Evolutionary conservation across 2,888 invertebrate genomes (phyloP), one percentile per base, ranked within the genome.

Genomic region (Melipona beecheii): DNA sequence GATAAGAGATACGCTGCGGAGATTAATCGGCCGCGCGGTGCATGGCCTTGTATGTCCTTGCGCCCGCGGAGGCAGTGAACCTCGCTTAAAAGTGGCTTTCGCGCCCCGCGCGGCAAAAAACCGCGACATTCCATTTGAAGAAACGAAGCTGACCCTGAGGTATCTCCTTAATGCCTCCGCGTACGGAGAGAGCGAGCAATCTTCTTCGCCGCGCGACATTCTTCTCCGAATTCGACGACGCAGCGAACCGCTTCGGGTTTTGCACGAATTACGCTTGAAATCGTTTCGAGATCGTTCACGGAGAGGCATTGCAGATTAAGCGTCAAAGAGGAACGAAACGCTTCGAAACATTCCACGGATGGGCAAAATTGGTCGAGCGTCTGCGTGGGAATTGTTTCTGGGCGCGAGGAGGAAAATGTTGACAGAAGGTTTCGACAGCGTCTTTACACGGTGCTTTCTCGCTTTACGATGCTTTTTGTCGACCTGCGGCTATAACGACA

Each of bases 401-500:
- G 36, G 9, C 1, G 24, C 5, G 15, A n/a, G 17, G n/a, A 65
- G 31, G 24, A 24, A 43, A 56, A 62, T 56, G n/a, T 27, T 24
- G 56, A 1, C 2, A 50, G 4, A 52, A 50, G 72, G 86, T 82
- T 79, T 79, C 85, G 85, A 86, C 83, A 82, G 82, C 86, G 21
- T 79, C 85, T 78, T 86, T 72, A 85, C 65, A 50, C 64, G 50
- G 19, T 58, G 60, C 66, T 73, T 75, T 69, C 75, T 75, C 81
- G 43, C 69, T 75, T 78, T 60, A 58, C 76, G 76, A 24, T 70
- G 62, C 78, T 74, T 68, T 85, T 85, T 68, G 81, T 64, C 56
- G 66, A 49, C 65, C 68, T 56, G 50, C 36, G 58, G 74, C 76
- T 75, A 78, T 82, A 85, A 86, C 76, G 82, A 86, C 85, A 82